phyloP scores from a whole-genome alignment of 1,140 invertebrate species.

The Zaprionus ornatus region DNA sequence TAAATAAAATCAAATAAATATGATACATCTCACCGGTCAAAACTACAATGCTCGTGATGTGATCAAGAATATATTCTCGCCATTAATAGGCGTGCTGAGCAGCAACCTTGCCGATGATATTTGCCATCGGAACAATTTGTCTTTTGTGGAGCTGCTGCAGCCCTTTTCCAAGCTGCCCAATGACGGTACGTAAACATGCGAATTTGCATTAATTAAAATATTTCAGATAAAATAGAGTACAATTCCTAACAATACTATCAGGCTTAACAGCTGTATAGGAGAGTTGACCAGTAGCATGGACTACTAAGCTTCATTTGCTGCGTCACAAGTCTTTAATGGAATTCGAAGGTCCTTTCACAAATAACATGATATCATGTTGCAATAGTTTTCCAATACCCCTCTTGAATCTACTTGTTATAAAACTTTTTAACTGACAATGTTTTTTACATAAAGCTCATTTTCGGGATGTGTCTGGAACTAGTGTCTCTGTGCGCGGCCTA shows the following conservation, averaged over 20 bases:
- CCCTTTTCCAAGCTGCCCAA: conserved; percentile 92
- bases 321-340: neutral
- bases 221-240: neutral
- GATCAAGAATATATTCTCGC: conserved; percentile 94
- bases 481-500: conserved; percentile 90
- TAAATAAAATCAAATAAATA: conserved; percentile 49
- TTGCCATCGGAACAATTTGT: conserved; percentile 95
- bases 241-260: neutral
- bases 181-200: conserved; percentile 87
- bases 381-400: neutral
- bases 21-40: conserved; percentile 83
- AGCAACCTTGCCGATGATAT: conserved; percentile 92
- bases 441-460: conserved; percentile 87
- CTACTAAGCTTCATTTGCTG: neutral
- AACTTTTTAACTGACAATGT: neutral
- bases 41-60: conserved; percentile 90
- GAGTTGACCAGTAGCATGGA: neutral
- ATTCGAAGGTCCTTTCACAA: neutral
- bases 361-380: neutral
- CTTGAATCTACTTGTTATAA: neutral
- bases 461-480: conserved; percentile 91
- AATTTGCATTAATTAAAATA: neutral
- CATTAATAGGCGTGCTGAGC: conserved; percentile 93
- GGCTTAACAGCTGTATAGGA: neutral
- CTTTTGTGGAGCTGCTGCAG: conserved; percentile 94